A percentile compares a stretch with the other conserved stretches of the same genome.
Conservation (phyloP, 2,113 vertebrate genomes). For the Dasyornis broadbenti region DNA sequence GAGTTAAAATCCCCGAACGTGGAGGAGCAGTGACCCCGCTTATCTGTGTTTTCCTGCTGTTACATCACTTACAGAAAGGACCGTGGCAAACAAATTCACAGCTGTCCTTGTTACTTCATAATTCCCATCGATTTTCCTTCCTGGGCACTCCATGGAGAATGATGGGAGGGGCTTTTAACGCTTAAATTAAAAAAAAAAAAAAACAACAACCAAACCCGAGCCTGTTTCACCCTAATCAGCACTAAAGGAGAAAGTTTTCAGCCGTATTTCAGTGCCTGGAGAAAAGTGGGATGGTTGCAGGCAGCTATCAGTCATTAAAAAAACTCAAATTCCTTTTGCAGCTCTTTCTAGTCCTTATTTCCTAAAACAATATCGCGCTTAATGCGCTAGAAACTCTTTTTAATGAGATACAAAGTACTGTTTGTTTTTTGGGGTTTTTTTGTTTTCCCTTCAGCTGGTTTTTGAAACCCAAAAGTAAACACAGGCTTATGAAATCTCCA, state of each 20-base stretch:
- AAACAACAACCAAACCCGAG: not conserved
- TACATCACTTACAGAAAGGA: not conserved
- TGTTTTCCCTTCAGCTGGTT: slow-evolving; percentile 59
- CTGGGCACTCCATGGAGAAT: not conserved
- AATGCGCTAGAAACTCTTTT: slow-evolving; percentile 33
- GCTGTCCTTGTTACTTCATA: not conserved
- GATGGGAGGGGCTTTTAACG: not conserved
- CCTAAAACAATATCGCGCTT: slow-evolving; percentile 33
- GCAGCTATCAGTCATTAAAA: slow-evolving; percentile 7
- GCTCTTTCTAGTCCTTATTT: not conserved
- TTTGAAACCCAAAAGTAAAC: slow-evolving; percentile 61
- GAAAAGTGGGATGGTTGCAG: not conserved
- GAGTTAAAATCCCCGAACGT: not conserved
- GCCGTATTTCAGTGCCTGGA: not conserved
- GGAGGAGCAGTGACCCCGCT: not conserved
- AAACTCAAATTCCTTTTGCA: not conserved
- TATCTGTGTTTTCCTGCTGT: not conserved
- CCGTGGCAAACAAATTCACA: not conserved
- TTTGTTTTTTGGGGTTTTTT: not conserved
- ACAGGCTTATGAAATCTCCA: slow-evolving; percentile 44
- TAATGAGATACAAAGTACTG: slow-evolving; percentile 62
- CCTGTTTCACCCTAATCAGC: not conserved
- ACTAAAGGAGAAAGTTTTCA: not conserved
- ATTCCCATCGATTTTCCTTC: not conserved
- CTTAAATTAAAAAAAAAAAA: not conserved